Evolutionary conservation across 2,797 vertebrate species (phyloP), one percentile per base, ranked within the genome.

Genomic region (Paguma larvata): DNA sequence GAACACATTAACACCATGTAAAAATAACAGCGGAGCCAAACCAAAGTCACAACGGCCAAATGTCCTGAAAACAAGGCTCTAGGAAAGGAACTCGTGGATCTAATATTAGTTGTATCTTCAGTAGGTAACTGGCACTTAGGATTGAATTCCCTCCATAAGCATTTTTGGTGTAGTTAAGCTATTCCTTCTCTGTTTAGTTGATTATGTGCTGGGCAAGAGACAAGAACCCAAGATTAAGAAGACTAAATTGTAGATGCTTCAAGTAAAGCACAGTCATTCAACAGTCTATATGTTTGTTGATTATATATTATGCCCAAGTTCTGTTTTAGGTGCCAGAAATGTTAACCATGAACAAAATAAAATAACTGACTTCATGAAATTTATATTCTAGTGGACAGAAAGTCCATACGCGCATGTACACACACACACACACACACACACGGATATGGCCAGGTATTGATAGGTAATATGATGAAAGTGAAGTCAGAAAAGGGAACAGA

Each of bases 11-110:
- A 95, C 97, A 97, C 94, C n/a, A 75, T 94, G 90, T 97, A 97
- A 97, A 98, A 98, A 98, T 98, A 96, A 98, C 95, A 97, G 95
- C 95, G 92, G 82, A 98, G 62, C 96, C 82, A 97, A 96, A 84
- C 94, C 91, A 92, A 97, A 98, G 96, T 97, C 77, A 89, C 65
- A 93, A 68, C 18, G 90, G 95, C 96, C 94, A 97, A 97, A 97
- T 96, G 95, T 97, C 98, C 97, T 91, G 56, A 97, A 97, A 96
- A 95, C 38, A 88, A 62, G 67, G 82, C 51, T 96, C 53, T 38
- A 90, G 44, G 67, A 97, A 97, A 92, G 88, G 53, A 94, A 92
- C 51, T 87, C 95, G 18, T 2, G 14, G 48, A 92, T 79, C 53
- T 95, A 95, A 88, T 97, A 97, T 94, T 95, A 97, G 87, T 92